Percentiles rank a stretch among this genome's conserved stretches.
Conservation (phyloP, 2,888 invertebrate species). For the Caenorhabditis sp. region DNA sequence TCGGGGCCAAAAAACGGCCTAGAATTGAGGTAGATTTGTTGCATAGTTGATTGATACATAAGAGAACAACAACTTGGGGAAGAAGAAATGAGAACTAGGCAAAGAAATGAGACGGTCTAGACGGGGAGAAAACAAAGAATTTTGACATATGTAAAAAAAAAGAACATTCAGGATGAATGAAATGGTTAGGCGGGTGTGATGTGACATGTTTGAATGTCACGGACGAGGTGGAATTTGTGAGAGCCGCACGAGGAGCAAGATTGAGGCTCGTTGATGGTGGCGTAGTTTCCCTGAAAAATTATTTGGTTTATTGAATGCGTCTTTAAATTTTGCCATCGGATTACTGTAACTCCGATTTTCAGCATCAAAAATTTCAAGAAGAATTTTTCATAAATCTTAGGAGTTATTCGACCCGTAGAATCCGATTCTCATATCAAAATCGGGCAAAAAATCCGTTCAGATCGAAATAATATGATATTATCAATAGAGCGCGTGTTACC, state of each 20-base stretch:
- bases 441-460: too few species aligned
- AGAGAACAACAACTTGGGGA: background rate
- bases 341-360: too few species aligned
- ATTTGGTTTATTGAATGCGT: too few species aligned
- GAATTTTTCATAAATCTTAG: too few species aligned
- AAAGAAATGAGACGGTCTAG: background rate
- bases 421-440: too few species aligned
- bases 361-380: too few species aligned
- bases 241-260: constrained; percentile 48
- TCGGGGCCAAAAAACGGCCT: background rate
- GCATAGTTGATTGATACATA: constrained; percentile 13
- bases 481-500: too few species aligned
- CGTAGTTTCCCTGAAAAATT: constrained; percentile 49
- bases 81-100: constrained; percentile 1
- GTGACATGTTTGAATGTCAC: constrained; percentile 33
- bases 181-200: constrained; percentile 13
- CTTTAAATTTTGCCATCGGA: too few species aligned
- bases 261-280: constrained; percentile 47
- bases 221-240: constrained; percentile 44
- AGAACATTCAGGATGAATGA: constrained; percentile 1
- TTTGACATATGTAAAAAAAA: constrained; percentile 1
- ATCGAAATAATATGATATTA: too few species aligned
- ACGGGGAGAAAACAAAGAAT: background rate
- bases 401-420: too few species aligned
- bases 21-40: constrained; percentile 31